Conservation (phyloP, 1,140 invertebrate genomes). For the Tribolium castaneum region DNA sequence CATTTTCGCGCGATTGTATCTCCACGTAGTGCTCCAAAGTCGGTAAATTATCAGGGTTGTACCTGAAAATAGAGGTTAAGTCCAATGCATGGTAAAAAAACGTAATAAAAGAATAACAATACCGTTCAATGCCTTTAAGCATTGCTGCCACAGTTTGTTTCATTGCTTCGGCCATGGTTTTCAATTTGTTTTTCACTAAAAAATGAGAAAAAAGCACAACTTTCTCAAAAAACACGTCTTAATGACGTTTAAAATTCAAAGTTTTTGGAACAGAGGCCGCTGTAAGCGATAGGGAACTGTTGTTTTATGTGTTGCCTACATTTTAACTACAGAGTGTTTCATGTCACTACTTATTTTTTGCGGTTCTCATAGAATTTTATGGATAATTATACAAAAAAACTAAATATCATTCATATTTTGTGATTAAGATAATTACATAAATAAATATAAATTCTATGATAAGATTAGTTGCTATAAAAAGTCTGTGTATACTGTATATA, state of each 20-base stretch:
- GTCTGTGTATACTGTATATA: neutral
- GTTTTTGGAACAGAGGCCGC: neutral
- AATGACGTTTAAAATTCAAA: neutral
- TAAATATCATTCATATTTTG: neutral
- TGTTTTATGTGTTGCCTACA: too few relatives aligned
- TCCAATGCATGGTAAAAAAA: neutral
- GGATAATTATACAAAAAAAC: neutral
- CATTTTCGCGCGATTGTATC: slow-evolving; percentile 91
- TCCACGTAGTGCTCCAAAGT: slow-evolving; percentile 93
- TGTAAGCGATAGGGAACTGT: neutral
- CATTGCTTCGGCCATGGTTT: slow-evolving; percentile 77
- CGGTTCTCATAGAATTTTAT: too few relatives aligned
- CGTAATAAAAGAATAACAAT: slow-evolving; percentile 36
- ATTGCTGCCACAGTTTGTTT: slow-evolving; percentile 78
- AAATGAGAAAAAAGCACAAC: neutral
- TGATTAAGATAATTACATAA: neutral
- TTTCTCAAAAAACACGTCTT: neutral
- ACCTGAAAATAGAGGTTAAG: slow-evolving; percentile 69
- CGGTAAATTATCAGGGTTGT: slow-evolving; percentile 93
- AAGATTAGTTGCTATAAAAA: slow-evolving; percentile 15
- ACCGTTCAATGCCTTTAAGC: slow-evolving; percentile 86
- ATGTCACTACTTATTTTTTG: too few relatives aligned
- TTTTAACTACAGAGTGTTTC: too few relatives aligned
- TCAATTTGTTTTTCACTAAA: neutral
- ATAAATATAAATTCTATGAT: slow-evolving; percentile 27